Percentiles rank a stretch among this genome's conserved stretches.
Evolutionary conservation across 2,797 vertebrate genomes (phyloP).

Genomic region (Sebastes minor): DNA sequence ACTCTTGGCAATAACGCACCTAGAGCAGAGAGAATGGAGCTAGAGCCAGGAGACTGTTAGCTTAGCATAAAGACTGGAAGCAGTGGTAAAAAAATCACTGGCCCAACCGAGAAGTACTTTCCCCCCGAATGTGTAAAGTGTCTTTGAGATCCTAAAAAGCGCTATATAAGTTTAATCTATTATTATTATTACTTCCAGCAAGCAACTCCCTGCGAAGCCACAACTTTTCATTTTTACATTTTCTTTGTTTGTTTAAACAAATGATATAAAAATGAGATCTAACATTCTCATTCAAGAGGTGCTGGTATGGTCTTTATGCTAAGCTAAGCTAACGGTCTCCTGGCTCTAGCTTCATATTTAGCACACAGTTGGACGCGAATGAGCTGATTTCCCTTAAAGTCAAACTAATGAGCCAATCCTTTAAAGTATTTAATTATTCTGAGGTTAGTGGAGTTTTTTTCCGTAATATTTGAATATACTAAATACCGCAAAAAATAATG

Average conservation of each 20-base stretch:
- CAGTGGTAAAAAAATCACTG: neutral
- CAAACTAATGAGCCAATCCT: neutral
- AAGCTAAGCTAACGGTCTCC: neutral
- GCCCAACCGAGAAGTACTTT: neutral
- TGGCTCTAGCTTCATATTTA: neutral
- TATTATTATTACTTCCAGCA: neutral
- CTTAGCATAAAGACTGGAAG: neutral
- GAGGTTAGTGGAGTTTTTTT: neutral
- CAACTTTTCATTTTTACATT: neutral
- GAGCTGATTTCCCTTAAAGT: neutral
- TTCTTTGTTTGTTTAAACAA: neutral
- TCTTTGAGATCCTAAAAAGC: too few relatives aligned
- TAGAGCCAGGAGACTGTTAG: neutral
- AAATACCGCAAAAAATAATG: neutral
- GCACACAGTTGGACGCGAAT: neutral
- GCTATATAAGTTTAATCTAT: too few relatives aligned
- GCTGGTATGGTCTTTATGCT: neutral
- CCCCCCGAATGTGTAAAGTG: too few relatives aligned
- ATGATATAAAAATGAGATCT: neutral
- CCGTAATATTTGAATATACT: neutral
- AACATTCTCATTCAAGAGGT: too few relatives aligned
- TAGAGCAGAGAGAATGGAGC: neutral
- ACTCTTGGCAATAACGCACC: neutral
- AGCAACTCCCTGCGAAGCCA: neutral
- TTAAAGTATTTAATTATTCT: neutral